Percentiles rank a stretch among this genome's conserved stretches.
Conservation (phyloP, 2,113 vertebrate genomes). For the Terrapene triunguis region DNA sequence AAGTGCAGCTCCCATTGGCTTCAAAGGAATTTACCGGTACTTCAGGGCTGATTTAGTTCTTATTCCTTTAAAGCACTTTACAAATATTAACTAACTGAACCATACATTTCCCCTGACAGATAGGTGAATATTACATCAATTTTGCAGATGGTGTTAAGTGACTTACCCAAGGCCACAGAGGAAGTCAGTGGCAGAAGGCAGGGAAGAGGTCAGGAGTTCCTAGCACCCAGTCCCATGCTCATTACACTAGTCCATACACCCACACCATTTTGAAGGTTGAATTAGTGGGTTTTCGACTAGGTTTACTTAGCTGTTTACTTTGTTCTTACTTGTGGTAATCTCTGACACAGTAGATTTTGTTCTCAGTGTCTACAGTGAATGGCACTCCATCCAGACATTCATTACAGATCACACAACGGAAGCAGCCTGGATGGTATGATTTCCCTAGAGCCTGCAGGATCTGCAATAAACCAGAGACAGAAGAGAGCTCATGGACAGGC, state of each 20-base stretch:
- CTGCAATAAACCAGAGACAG: constrained; percentile 75
- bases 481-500: background rate
- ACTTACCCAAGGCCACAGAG: background rate
- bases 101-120: background rate
- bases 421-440: constrained; percentile 96
- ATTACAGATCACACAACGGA: constrained; percentile 95
- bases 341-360: constrained; percentile 97
- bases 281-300: background rate
- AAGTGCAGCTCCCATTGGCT: background rate
- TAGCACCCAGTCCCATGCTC: background rate
- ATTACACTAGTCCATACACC: background rate
- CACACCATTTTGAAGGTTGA: background rate
- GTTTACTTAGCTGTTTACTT: background rate
- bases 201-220: background rate
- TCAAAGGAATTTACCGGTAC: background rate
- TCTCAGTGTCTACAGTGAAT: constrained; percentile 96
- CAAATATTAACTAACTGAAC: background rate
- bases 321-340: constrained; percentile 94
- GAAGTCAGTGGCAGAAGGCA: fast-evolving
- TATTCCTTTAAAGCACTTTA: background rate
- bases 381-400: constrained; percentile 97
- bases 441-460: constrained; percentile 97
- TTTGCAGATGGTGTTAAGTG: too few species aligned
- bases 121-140: background rate
- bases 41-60: background rate